A percentile compares a stretch with the other conserved stretches of the same genome.
phyloP scores from a whole-genome alignment of 1,140 invertebrate species.

The Lerema accius region DNA sequence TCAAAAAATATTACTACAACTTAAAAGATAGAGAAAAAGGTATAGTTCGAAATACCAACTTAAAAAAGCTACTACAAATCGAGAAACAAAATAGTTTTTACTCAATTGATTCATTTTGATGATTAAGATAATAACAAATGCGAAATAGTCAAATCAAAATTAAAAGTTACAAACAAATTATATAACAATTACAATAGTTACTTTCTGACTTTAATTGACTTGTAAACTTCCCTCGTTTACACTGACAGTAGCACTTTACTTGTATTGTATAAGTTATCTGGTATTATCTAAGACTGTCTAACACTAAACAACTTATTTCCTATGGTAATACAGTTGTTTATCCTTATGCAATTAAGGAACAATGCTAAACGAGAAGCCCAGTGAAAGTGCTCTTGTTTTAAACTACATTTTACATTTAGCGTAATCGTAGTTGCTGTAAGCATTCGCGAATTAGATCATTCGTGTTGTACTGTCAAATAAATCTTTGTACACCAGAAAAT shows the following conservation, averaged over 20 bases:
- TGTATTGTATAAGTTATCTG: conserved; percentile 18
- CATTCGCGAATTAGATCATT: background rate
- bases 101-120: too few relatives aligned
- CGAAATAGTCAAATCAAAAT: background rate
- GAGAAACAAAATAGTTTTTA: too few relatives aligned
- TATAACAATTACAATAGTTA: background rate
- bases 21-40: too few relatives aligned
- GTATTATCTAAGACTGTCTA: conserved; percentile 23
- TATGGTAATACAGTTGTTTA: conserved; percentile 19
- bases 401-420: background rate
- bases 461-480: background rate
- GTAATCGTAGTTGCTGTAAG: background rate
- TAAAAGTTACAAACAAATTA: background rate
- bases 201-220: background rate
- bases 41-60: too few relatives aligned
- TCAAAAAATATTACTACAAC: too few relatives aligned
- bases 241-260: conserved; percentile 3
- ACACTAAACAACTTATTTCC: conserved; percentile 28
- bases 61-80: too few relatives aligned
- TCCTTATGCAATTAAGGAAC: conserved; percentile 26
- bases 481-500: background rate
- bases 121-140: background rate
- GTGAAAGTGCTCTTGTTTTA: conserved; percentile 10
- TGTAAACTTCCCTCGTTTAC: background rate
- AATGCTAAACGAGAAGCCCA: conserved; percentile 2